Evolutionary conservation across 2,113 vertebrate genomes (phyloP), one percentile per base, ranked within the genome.

Genomic region (Lepisosteus oculatus): DNA sequence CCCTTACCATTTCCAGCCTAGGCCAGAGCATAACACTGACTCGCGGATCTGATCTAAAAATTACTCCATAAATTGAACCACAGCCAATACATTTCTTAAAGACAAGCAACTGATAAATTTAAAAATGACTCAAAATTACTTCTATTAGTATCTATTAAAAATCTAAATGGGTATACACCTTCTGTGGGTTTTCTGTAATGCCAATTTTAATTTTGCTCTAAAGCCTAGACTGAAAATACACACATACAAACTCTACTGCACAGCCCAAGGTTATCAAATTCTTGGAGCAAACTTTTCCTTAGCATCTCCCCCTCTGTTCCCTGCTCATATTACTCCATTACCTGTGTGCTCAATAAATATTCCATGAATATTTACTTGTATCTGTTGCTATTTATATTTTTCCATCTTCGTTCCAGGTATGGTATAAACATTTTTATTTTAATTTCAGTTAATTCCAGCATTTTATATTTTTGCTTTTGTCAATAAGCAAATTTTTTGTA

Each of bases 191-290:
- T 59, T 8, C 57, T 59, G 57, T n/a, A 13, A 11, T 14, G 47
- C 9, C 47, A 9, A 29, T 29, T 29, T 29, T 2, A 29, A 29
- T 29, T 29, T 29, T 29, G 29, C 29, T 29, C 29, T 29, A 80
- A 85, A 83, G 86, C 85, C 81, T 89, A 85, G 91, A 87, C 87
- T 90, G 90, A 92, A 63, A 85, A 69, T 72, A 83, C 83, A 29
- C 29, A 29, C 29, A 29, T 29, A 86, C 80, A 74, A 79, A 69
- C 69, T 15, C 29, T 85, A 66, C 13, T 77, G 71, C 57, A 51
- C 4, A 62, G 45, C 12, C 44, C 76, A 81, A 81, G 54, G 76
- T 74, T 85, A 83, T 75, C 13, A 80, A 66, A 44, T 85, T 85
- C 83, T 86, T 81, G 74, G 73, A 86, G 65, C 77, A 78, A 80